These are phyloP conservation scores for Stichopus chloronotus DNA, from an alignment of 35 echinoderm and acorn worm genomes.

Conservation along the genomic window DNA sequence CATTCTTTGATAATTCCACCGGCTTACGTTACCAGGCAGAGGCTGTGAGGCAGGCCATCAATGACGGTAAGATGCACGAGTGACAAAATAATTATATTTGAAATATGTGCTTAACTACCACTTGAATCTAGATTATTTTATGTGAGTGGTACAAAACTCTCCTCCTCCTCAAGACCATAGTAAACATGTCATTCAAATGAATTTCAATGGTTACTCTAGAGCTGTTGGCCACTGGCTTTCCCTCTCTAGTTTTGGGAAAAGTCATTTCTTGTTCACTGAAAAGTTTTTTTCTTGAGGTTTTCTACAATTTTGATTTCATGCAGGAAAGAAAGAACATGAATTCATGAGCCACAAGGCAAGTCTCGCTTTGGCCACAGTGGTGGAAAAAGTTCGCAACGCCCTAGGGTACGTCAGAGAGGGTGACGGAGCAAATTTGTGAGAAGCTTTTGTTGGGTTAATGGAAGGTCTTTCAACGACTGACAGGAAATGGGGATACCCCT, in stretches of 20 bases:
- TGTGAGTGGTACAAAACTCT: background rate
- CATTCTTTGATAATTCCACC: constrained; percentile 60
- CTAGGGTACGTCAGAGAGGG: constrained; percentile 22
- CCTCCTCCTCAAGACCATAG: too few relatives aligned
- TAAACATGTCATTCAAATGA: too few relatives aligned
- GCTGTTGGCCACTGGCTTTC: too few relatives aligned
- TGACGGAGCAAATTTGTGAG: background rate
- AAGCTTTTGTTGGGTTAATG: too few relatives aligned
- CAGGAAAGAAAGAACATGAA: constrained; percentile 28
- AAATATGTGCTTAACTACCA: background rate
- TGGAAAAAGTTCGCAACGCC: constrained; percentile 8
- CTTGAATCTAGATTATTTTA: background rate
- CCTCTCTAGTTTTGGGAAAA: too few relatives aligned
- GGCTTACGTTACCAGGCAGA: constrained; percentile 75
- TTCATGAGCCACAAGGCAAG: constrained; percentile 23
- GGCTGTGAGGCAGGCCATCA: constrained; percentile 63
- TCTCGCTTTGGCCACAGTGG: background rate
- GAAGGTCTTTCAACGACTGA: background rate
- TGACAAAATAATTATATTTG: background rate
- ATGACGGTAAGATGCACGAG: constrained; percentile 55
- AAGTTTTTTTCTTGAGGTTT: too few relatives aligned
- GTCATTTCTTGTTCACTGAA: too few relatives aligned
- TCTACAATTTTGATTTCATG: background rate
- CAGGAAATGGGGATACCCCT: too few relatives aligned
- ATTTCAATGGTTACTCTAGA: too few relatives aligned